Conservation (phyloP, 2,797 vertebrate species). For the Rhadinocentrus ornatus region DNA sequence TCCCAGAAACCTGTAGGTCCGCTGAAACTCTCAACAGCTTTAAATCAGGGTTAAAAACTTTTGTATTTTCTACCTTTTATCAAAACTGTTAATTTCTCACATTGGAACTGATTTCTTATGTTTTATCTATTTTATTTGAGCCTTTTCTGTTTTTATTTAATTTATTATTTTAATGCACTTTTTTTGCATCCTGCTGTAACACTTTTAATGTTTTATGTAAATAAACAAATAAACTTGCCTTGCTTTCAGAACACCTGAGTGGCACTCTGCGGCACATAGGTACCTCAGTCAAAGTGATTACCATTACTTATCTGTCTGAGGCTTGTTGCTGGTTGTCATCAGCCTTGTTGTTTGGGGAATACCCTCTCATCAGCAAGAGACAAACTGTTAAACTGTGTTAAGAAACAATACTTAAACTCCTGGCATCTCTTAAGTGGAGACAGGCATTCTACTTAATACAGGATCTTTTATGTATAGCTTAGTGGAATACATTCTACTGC, state of each 20-base stretch:
- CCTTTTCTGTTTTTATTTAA: too few relatives aligned
- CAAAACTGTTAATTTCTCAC: too few relatives aligned
- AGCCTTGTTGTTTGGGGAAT: constrained; percentile 29
- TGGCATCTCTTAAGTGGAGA: background rate
- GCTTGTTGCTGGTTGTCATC: constrained; percentile 41
- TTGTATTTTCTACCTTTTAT: too few relatives aligned
- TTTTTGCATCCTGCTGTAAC: too few relatives aligned
- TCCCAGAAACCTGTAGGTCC: too few relatives aligned
- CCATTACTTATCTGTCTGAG: constrained; percentile 28
- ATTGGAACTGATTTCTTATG: too few relatives aligned
- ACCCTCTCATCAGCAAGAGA: constrained; percentile 30
- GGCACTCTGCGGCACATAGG: constrained; percentile 24
- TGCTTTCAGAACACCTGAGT: constrained; percentile 29
- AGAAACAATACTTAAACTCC: constrained; percentile 13
- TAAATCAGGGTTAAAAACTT: too few relatives aligned
- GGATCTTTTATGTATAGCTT: background rate
- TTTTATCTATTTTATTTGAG: too few relatives aligned
- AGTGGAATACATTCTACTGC: background rate
- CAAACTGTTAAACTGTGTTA: constrained; percentile 19
- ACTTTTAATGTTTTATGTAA: too few relatives aligned
- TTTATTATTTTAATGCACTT: too few relatives aligned
- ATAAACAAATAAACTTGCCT: too few relatives aligned
- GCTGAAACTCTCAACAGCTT: too few relatives aligned
- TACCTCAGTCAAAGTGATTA: constrained; percentile 51
- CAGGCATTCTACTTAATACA: background rate